Evolutionary conservation across 2,888 invertebrate species (phyloP).

Genomic region (Drosophila lutescens): DNA sequence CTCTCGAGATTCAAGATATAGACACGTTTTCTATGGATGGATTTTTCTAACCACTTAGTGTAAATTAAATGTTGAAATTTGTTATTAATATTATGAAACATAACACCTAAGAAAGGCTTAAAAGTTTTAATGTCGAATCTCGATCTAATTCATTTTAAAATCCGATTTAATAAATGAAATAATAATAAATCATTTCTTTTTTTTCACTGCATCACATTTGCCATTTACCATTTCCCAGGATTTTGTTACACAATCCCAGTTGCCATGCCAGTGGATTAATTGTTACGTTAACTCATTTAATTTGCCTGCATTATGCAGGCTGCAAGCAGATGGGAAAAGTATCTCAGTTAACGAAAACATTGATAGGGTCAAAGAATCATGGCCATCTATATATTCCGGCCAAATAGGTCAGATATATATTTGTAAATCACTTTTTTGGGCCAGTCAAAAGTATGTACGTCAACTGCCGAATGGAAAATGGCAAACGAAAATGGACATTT

Average conservation of each 20-base stretch:
- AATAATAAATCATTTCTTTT: too few relatives aligned
- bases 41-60: too few relatives aligned
- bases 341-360: slow-evolving; percentile 61
- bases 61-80: too few relatives aligned
- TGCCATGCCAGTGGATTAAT: slow-evolving; percentile 62
- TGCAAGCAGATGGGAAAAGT: slow-evolving; percentile 41
- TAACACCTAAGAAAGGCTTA: too few relatives aligned
- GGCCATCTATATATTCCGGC: slow-evolving; percentile 9
- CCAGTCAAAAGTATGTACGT: slow-evolving; percentile 21
- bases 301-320: slow-evolving; percentile 49
- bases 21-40: too few relatives aligned
- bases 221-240: slow-evolving; percentile 16
- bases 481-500: slow-evolving; percentile 27
- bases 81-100: too few relatives aligned
- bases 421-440: slow-evolving; percentile 4
- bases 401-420: slow-evolving; percentile 38
- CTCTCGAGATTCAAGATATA: too few relatives aligned
- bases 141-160: too few relatives aligned
- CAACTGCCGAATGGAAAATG: slow-evolving; percentile 26
- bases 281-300: slow-evolving; percentile 66
- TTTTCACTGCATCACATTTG: slow-evolving; percentile 1
- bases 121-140: too few relatives aligned
- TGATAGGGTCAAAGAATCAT: slow-evolving; percentile 16
- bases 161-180: too few relatives aligned
- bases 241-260: slow-evolving; percentile 55